Conservation (phyloP, 2,113 vertebrate species). For the Addax nasomaculatus region DNA sequence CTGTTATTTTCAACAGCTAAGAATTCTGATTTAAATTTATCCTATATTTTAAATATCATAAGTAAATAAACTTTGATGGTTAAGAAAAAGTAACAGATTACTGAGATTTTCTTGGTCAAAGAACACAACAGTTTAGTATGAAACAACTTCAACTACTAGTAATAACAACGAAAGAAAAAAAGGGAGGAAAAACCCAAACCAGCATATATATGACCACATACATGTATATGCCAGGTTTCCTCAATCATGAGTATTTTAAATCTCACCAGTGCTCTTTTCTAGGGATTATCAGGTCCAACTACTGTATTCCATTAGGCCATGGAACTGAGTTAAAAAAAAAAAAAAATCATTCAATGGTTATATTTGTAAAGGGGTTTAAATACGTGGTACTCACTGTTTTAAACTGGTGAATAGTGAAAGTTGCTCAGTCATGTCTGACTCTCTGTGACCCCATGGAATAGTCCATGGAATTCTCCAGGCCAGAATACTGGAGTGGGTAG, state of each 20-base stretch:
- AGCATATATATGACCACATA: not conserved
- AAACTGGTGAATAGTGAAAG: not conserved
- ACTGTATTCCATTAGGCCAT: not conserved
- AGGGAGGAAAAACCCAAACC: not conserved
- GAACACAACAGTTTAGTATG: not conserved
- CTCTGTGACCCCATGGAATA: not conserved
- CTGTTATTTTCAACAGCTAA: not conserved
- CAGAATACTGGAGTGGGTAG: not conserved
- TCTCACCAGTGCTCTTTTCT: not conserved
- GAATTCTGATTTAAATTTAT: constrained; percentile 6
- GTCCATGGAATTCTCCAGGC: not conserved
- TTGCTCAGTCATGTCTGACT: not conserved
- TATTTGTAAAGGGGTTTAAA: not conserved
- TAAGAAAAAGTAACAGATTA: not conserved
- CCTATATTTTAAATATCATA: not conserved
- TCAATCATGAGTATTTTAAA: not conserved
- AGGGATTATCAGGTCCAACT: not conserved
- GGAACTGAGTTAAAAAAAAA: not conserved
- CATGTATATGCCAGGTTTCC: not conserved
- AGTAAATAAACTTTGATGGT: not conserved
- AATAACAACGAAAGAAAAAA: not conserved
- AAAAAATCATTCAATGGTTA: not conserved
- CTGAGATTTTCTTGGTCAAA: not conserved
- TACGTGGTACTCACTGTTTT: not conserved
- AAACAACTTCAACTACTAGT: not conserved